Conservation (phyloP, 2,888 invertebrate species). For the Cylloceria caligata region DNA sequence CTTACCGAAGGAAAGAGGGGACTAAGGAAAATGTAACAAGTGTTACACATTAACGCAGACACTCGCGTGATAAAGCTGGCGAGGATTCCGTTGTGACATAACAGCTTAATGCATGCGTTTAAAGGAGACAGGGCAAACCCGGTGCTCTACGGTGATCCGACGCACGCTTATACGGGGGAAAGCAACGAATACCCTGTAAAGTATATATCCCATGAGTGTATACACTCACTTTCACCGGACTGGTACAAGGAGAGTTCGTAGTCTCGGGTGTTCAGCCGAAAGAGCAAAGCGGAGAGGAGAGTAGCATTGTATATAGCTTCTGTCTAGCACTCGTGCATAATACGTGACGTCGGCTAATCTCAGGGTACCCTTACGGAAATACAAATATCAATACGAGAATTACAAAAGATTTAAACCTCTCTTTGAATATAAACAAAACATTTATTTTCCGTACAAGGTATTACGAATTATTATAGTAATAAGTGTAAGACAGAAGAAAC, state of each 20-base stretch:
- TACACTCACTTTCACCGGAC: conserved; percentile 79
- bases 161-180: conserved; percentile 78
- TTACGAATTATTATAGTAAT: no score
- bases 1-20: no score
- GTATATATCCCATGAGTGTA: conserved; percentile 34
- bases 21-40: background rate
- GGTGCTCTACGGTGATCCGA: conserved; percentile 57
- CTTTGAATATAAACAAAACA: no score
- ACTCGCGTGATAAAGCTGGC: conserved; percentile 13
- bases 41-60: background rate
- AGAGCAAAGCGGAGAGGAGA: conserved; percentile 21
- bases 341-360: conserved; percentile 25
- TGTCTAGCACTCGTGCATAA: conserved; percentile 37
- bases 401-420: no score
- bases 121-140: conserved; percentile 78
- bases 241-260: conserved; percentile 34
- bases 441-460: no score
- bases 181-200: conserved; percentile 73
- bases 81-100: conserved; percentile 77
- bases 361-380: background rate
- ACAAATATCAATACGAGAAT: background rate
- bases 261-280: conserved; percentile 48
- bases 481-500: no score
- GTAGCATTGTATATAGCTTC: conserved; percentile 29
- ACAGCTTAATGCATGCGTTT: conserved; percentile 79